A percentile compares a stretch with the other conserved stretches of the same genome.
Evolutionary conservation across 1,140 invertebrate genomes (phyloP).

Genomic region (silkworm (Bombyx mori)): ASM3026992v2 NC_085128.1:7150501-7151000

Average conservation of each 20-base stretch:
- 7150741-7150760: neutral
- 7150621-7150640: too few species aligned
- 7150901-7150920: conserved; percentile 66
- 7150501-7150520: conserved; percentile 15
- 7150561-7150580: too few species aligned
- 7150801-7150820: conserved; percentile 17
- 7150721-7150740: too few species aligned
- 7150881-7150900: conserved; percentile 65
- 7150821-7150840: conserved; percentile 32
- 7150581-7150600: too few species aligned
- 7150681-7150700: too few species aligned
- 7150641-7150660: too few species aligned
- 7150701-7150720: too few species aligned
- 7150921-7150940: conserved; percentile 69
- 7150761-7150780: conserved; percentile 14
- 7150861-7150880: conserved; percentile 60
- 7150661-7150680: too few species aligned
- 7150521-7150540: conserved; percentile 3
- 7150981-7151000: conserved; percentile 63
- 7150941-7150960: conserved; percentile 71
- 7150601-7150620: too few species aligned
- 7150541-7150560: too few species aligned
- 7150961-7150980: conserved; percentile 64
- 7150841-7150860: conserved; percentile 42
- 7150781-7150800: conserved; percentile 12